phyloP scores from a whole-genome alignment of 2,797 vertebrate genomes.

The Urophycis tenuis region DNA sequence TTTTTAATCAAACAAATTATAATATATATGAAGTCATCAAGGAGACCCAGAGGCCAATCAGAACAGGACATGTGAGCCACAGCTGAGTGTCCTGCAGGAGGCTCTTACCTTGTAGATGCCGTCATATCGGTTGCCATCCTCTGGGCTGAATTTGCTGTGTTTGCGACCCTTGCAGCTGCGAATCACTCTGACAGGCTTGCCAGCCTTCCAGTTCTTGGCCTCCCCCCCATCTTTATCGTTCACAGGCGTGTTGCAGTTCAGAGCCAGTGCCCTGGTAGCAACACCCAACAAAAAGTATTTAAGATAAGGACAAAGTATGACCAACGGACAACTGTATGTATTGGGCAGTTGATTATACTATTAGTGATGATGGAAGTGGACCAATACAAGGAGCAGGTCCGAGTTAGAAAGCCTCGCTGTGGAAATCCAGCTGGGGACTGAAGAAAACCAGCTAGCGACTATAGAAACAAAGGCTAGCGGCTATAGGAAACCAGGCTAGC shows the following conservation, averaged over 20 bases:
- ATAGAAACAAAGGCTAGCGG: too few species aligned
- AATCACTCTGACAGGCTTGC: constrained; percentile 90
- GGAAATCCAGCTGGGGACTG: too few species aligned
- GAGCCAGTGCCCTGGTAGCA: constrained; percentile 79
- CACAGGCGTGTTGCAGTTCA: constrained; percentile 88
- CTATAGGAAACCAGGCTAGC: too few species aligned
- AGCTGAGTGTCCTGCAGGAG: not conserved
- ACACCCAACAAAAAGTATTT: constrained; percentile 7
- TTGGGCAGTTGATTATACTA: not conserved
- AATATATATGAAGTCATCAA: not conserved
- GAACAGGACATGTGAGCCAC: not conserved
- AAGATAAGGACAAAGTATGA: not conserved
- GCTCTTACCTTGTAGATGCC: constrained; percentile 90
- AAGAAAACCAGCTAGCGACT: too few species aligned
- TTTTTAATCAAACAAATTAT: not conserved
- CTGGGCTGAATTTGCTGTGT: constrained; percentile 87
- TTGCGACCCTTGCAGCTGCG: constrained; percentile 89
- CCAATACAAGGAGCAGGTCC: not conserved
- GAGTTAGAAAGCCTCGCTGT: not conserved
- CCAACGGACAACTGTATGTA: not conserved
- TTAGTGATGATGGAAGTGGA: not conserved
- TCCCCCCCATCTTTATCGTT: constrained; percentile 86
- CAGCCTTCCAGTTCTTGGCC: constrained; percentile 87
- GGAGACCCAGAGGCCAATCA: not conserved
- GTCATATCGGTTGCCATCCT: constrained; percentile 93